Base-by-base conservation (phyloP, 2,888 invertebrate genomes). In the Diarsia mendica region DNA sequence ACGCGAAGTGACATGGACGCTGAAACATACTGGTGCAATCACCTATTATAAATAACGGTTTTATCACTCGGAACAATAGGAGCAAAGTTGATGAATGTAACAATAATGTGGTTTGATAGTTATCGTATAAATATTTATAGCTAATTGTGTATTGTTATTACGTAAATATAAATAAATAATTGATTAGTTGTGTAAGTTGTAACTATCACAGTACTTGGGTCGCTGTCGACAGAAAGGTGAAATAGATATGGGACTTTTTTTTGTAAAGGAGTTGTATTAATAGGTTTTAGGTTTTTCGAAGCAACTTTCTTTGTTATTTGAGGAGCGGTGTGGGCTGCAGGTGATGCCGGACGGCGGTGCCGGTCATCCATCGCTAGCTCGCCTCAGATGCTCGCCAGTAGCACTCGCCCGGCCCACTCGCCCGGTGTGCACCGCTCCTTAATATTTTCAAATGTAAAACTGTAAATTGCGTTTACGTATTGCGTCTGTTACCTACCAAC, bases 101-200 rank as follows among this genome's bases (percentile, higher is more conserved):
- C 95, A 95, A 95, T 94, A 95, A 95, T 91, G 93, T 91, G 93
- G 95, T 96, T 96, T 95, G 93, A 96, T 96, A 96, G 96, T 95
- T 95, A 95, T 95, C 96, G 91, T 96, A 96, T 96, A 96, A 95
- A 96, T 96, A 96, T 96, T 96, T 96, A 96, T 96, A 96, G 96
- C 96, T 96, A 96, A 96, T 95, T 96, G 96, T 96, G 96, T 96
- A 96, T 96, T 96, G 96, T 96, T 96, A 96, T 95, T 94, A 95
- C 95, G 95, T 96, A 96, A 95, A 95, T 95, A 96, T 96, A 96
- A 96, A 95, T 95, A 95, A 95, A 95, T 95, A 96, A 96, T 96
- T 96, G 93, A 96, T 92, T 96, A 96, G 95, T 96, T 94, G 93
- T 94, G 93, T 96, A 96, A 96, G 95, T 92, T 95, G 94, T 95